These are phyloP conservation scores for Eulemur albifrons DNA, from an alignment of 2,797 vertebrate genomes.

Conservation along the genomic window DNA sequence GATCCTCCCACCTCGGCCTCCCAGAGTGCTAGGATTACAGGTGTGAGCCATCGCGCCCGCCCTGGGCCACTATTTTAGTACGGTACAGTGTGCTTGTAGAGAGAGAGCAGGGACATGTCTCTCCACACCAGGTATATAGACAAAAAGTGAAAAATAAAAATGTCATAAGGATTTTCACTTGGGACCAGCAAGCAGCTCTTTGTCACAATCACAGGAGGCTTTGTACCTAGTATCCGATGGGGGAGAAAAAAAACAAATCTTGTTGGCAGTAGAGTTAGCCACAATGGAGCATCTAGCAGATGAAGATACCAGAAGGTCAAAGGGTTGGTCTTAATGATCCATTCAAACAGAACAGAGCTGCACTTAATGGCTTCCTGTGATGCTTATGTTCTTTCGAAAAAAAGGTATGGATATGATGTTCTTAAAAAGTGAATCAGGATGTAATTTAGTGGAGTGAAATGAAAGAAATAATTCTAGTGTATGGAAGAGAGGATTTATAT, in stretches of 20 bases:
- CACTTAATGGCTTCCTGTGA: neutral
- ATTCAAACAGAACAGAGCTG: neutral
- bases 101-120: neutral
- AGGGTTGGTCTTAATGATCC: neutral
- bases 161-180: neutral
- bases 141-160: neutral
- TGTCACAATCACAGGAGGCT: neutral
- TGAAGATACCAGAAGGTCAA: neutral
- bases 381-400: neutral
- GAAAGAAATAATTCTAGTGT: neutral
- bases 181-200: neutral
- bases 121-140: neutral
- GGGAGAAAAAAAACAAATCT: neutral
- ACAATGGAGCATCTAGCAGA: neutral
- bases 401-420: neutral
- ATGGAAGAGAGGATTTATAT: neutral
- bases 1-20: too few species aligned
- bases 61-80: too few species aligned
- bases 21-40: too few species aligned
- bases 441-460: neutral
- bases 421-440: neutral
- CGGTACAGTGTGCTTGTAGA: neutral
- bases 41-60: too few species aligned
- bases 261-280: neutral
- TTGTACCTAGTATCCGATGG: neutral